These are phyloP conservation scores for Erebia aethiops DNA, from an alignment of 2,888 invertebrate species.

Conservation along the genomic window DNA sequence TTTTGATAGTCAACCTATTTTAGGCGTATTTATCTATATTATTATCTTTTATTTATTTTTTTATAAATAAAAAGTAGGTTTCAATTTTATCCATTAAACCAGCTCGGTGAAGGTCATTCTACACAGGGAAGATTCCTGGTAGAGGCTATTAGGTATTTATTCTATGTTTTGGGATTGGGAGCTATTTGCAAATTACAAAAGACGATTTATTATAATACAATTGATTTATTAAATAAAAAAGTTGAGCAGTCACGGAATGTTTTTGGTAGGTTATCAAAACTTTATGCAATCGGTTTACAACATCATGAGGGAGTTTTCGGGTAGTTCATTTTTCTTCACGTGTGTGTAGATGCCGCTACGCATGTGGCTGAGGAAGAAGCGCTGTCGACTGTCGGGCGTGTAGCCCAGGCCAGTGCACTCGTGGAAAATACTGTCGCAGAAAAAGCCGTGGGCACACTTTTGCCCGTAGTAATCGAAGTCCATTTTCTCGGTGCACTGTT, in stretches of 20 bases:
- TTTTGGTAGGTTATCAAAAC: neutral
- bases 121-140: too few relatives aligned
- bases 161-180: too few relatives aligned
- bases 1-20: too few relatives aligned
- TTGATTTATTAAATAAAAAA: constrained; percentile 3
- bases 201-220: neutral
- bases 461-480: constrained; percentile 61
- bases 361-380: constrained; percentile 51
- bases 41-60: too few relatives aligned
- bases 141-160: too few relatives aligned
- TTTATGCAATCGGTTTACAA: constrained; percentile 21
- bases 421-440: constrained; percentile 61
- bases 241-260: neutral
- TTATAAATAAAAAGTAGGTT: too few relatives aligned
- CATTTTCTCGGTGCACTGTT: constrained; percentile 70
- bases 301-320: constrained; percentile 33
- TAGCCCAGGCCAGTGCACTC: constrained; percentile 61
- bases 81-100: too few relatives aligned
- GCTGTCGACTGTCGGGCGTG: constrained; percentile 53
- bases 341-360: constrained; percentile 37
- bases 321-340: constrained; percentile 27
- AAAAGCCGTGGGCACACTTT: constrained; percentile 66
- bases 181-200: neutral
- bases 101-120: too few relatives aligned
- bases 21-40: too few relatives aligned